Evolutionary conservation across 2,113 vertebrate genomes (phyloP), one percentile per base, ranked within the genome.

Genomic region (Lipophrys pholis): DNA sequence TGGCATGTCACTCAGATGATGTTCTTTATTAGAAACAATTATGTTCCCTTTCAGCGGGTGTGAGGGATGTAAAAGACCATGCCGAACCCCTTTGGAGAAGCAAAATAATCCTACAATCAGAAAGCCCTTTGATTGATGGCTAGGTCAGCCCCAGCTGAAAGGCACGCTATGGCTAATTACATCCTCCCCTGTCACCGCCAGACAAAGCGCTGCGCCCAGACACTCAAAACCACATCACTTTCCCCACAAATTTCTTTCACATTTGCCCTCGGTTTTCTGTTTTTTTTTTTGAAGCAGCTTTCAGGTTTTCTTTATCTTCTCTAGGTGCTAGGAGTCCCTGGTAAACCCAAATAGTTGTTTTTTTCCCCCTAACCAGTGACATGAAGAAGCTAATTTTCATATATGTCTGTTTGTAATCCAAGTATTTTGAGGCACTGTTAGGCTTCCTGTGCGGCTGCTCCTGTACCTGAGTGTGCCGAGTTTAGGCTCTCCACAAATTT

Each of bases 401-500:
- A 40, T 54, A 43, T 9, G 50, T 69, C 35, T 71, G 52, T 72
- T 52, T 69, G 65, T 49, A 45, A 80, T 66, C 62, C 73, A 62
- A 67, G 48, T 61, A 52, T 83, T 79, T 71, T 21, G 65, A 48
- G 50, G 30, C 17, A 12, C 55, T 74, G 68, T 78, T 50, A 2
- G 53, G 52, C 36, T 56, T 68, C 57, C 68, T 69, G 72, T 55
- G 52, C 59, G 67, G 76, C 36, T 72, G 65, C 57, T 17, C 60
- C 73, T 83, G 73, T 98, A 99, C 98, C 98, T 98, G 95, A 93
- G 67, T 93, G 92, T 48, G 92, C 90, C 14, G 92, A 79, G 89
- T 92, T 96, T 62, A 95, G 90, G 81, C 90, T 91, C 85, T 95
- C 95, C 30, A 93, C 92, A 83, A 96, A 94, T 90, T 93, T 94